phyloP scores from a whole-genome alignment of 2,888 invertebrate species.

The Agrotis clavis region DNA sequence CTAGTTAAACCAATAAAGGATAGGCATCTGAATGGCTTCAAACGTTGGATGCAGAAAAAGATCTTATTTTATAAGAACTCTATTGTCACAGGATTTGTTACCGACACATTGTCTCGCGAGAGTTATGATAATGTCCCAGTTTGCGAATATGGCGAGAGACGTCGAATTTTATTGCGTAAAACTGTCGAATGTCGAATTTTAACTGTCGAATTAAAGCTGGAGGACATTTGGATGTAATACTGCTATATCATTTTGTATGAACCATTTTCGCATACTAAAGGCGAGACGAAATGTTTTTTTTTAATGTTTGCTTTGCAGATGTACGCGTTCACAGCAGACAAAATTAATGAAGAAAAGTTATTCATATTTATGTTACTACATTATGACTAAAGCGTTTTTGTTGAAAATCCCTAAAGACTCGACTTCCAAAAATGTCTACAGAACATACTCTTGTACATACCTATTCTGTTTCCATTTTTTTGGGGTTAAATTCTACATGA shows the following conservation, averaged over 20 bases:
- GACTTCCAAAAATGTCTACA: neutral
- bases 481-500: too few relatives aligned
- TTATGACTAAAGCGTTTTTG: neutral
- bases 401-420: too few relatives aligned
- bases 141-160: conserved; percentile 23
- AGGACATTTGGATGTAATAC: neutral
- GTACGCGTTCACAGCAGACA: too few relatives aligned
- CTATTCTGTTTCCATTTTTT: conserved; percentile 4
- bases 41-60: conserved; percentile 29
- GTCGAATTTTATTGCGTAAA: conserved; percentile 35
- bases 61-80: conserved; percentile 31
- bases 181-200: conserved; percentile 27
- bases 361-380: neutral
- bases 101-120: conserved; percentile 28
- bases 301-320: neutral
- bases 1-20: conserved; percentile 1
- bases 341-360: neutral
- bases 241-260: neutral
- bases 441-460: neutral
- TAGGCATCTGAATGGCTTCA: neutral
- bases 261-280: neutral
- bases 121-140: conserved; percentile 54
- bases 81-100: conserved; percentile 52
- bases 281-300: neutral
- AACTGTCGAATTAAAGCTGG: conserved; percentile 2